Evolutionary conservation across 2,797 vertebrate species (phyloP).

Genomic region (Oryzias sinensis): DNA sequence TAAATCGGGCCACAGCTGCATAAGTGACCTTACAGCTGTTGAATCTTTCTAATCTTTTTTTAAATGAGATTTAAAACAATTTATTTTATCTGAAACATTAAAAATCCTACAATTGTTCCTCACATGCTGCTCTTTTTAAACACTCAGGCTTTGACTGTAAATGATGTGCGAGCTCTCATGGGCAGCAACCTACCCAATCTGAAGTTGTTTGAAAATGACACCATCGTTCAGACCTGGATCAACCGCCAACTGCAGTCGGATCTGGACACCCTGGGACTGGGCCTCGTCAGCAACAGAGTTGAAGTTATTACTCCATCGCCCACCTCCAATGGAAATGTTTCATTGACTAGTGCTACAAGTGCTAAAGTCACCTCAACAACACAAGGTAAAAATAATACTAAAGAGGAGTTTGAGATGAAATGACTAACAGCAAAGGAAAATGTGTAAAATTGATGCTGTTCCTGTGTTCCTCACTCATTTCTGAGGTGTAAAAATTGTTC

Average conservation of each 20-base stretch:
- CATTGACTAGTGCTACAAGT: neutral
- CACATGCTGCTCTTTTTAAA: conserved; percentile 4
- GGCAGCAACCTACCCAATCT: conserved; percentile 43
- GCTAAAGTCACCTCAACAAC: no score
- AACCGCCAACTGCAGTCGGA: conserved; percentile 47
- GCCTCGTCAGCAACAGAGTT: conserved; percentile 22
- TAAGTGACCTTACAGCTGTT: no score
- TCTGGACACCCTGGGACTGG: conserved; percentile 46
- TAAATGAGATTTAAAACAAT: no score
- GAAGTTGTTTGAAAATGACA: conserved; percentile 66
- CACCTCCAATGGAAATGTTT: accelerated
- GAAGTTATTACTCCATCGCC: accelerated
- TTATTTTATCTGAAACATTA: no score
- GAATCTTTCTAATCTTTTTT: no score
- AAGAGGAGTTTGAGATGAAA: no score
- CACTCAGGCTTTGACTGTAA: conserved; percentile 56
- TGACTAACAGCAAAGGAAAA: no score
- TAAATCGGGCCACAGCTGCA: no score
- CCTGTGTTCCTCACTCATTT: no score
- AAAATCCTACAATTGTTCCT: neutral
- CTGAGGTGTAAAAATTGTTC: no score
- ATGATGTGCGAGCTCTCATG: conserved; percentile 50
- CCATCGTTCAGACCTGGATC: conserved; percentile 52
- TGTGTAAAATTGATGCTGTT: no score
- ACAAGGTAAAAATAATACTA: no score